Conservation (phyloP, 1,140 invertebrate genomes). For the Zophobas atratus region DNA sequence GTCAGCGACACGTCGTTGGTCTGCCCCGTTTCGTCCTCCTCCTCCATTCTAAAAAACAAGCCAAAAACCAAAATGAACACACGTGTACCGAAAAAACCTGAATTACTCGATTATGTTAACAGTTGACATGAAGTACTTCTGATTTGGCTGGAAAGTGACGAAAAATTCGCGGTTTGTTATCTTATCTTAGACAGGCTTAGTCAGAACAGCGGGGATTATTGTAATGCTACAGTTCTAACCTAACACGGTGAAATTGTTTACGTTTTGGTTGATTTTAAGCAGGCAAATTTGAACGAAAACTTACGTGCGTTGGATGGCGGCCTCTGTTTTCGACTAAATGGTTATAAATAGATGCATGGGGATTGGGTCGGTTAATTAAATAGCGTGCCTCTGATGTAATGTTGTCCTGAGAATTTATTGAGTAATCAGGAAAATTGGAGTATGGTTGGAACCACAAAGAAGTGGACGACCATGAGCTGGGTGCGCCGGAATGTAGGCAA, state of each 20-base stretch:
- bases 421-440: constrained; percentile 23
- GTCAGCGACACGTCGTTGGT: constrained; percentile 3
- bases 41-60: constrained; percentile 21
- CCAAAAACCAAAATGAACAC: background rate
- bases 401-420: constrained; percentile 28
- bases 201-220: background rate
- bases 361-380: constrained; percentile 21
- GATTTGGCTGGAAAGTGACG: background rate
- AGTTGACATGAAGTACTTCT: constrained; percentile 18
- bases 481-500: constrained; percentile 1
- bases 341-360: constrained; percentile 4
- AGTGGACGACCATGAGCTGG: background rate
- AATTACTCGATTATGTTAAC: background rate
- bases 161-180: background rate
- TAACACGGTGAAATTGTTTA: background rate
- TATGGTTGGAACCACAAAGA: background rate
- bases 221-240: background rate
- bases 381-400: constrained; percentile 25
- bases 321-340: background rate
- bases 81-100: background rate
- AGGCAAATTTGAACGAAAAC: background rate
- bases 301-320: background rate
- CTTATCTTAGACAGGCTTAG: background rate
- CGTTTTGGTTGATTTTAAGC: background rate
- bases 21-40: constrained; percentile 20